Base-by-base conservation (phyloP, 2,888 invertebrate species). In the Germaria angustata region DNA sequence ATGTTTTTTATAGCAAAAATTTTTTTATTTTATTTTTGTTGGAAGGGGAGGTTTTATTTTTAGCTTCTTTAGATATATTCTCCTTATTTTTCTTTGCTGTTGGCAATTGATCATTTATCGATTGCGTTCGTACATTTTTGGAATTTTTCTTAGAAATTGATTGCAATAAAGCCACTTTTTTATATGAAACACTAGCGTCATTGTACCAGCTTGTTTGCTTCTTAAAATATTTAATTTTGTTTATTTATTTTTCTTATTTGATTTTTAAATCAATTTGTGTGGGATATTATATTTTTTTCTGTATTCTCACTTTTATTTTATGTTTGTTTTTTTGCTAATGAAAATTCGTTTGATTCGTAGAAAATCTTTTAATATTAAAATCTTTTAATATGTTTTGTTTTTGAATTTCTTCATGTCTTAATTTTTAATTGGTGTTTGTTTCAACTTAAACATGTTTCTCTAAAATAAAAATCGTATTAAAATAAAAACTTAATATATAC, bases 71-170 rank as follows among this genome's bases (percentile, higher is more conserved):
- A 0, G 61, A 49, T 24, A n/a, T n/a, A n/a, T n/a, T n/a, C n/a
- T n/a, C n/a, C n/a, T n/a, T n/a, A n/a, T n/a, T n/a, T 17, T 41
- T 28, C 36, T 34, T 2, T 44, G 22, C 28, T 28, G 4, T 28
- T 34, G 41, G 46, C 76, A 76, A 66, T 68, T 61, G 39, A 51
- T 53, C 53, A 61, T 69, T 82, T 82, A 82, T 59, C 82, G 82
- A 76, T 82, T 80, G 66, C 75, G 82, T 76, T 82, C 79, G 53
- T 80, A 82, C 82, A 82, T 80, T 82, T 82, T 82, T 44, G 80
- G 80, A 80, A 82, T 80, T 80, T 80, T 80, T 55, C 75, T 80
- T 61, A 82, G 71, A 82, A 76, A 82, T 61, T 80, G 69, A 66
- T 82, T 75, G 75, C 79, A 82, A 71, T 82, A 34, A 57, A 82